phyloP scores from a whole-genome alignment of 2,113 vertebrate genomes.

The Cisticola juncidis region DNA sequence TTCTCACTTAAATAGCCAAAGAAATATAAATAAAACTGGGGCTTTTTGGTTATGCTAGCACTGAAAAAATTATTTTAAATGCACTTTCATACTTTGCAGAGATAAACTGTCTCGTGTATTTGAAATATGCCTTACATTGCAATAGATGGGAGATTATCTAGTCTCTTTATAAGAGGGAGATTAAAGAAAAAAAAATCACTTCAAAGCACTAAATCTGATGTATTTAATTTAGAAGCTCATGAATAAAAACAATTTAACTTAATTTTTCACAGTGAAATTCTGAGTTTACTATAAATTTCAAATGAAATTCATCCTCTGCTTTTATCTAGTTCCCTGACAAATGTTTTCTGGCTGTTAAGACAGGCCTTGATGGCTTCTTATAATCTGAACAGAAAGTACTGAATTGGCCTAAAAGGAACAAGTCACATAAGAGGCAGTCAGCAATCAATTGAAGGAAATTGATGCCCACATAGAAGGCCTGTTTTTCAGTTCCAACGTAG shows the following conservation, averaged over 20 bases:
- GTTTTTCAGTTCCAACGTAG: background rate
- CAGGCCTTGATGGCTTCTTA: background rate
- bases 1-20: background rate
- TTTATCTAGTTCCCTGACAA: background rate
- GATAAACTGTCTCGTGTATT: background rate
- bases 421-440: background rate
- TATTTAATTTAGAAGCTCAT: background rate
- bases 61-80: background rate
- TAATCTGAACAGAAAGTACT: background rate
- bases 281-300: background rate
- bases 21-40: background rate
- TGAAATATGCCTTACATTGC: background rate
- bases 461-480: background rate
- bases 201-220: constrained; percentile 5
- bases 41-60: background rate
- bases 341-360: background rate
- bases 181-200: constrained; percentile 32
- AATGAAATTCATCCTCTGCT: background rate
- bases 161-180: background rate
- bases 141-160: constrained; percentile 10
- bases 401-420: background rate
- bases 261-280: background rate
- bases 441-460: background rate
- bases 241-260: constrained; percentile 4
- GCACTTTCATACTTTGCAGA: background rate